phyloP scores from a whole-genome alignment of 1,140 invertebrate species.

The Aphelinus atriplicis region DNA sequence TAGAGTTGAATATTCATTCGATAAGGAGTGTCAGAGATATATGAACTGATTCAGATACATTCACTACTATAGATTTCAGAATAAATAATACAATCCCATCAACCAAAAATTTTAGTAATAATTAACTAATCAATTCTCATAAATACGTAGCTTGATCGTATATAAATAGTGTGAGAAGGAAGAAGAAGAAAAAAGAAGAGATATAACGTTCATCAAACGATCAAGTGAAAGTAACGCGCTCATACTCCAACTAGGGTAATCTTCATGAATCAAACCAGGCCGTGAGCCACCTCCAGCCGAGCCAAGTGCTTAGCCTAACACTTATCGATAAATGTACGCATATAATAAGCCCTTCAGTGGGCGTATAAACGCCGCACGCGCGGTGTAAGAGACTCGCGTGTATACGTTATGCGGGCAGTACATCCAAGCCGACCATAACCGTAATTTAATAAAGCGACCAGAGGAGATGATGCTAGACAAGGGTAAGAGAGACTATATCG shows the following conservation, averaged over 20 bases:
- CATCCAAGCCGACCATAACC: conserved; percentile 20
- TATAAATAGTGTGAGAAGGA: not conserved
- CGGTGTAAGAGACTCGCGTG: no score
- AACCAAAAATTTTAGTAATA: not conserved
- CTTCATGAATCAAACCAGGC: conserved; percentile 15
- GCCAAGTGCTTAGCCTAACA: conserved; percentile 14
- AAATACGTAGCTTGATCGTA: not conserved
- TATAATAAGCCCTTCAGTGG: not conserved
- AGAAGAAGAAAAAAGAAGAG: not conserved
- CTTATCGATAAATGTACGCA: not conserved
- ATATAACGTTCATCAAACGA: conserved; percentile 4
- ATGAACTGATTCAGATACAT: no score
- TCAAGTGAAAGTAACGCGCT: not conserved
- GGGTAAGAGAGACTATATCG: not conserved
- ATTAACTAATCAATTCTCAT: conserved; percentile 13
- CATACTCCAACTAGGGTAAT: not conserved
- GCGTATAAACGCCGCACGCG: not conserved
- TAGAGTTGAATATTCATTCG: no score
- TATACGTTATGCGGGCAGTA: not conserved
- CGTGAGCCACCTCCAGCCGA: not conserved
- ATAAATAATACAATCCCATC: no score
- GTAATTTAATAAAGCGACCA: conserved; percentile 31
- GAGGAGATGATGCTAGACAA: not conserved
- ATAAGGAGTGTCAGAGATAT: no score
- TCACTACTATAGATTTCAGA: no score